Conservation (phyloP, 2,888 invertebrate species). For the Patella ulyssiponensis region DNA sequence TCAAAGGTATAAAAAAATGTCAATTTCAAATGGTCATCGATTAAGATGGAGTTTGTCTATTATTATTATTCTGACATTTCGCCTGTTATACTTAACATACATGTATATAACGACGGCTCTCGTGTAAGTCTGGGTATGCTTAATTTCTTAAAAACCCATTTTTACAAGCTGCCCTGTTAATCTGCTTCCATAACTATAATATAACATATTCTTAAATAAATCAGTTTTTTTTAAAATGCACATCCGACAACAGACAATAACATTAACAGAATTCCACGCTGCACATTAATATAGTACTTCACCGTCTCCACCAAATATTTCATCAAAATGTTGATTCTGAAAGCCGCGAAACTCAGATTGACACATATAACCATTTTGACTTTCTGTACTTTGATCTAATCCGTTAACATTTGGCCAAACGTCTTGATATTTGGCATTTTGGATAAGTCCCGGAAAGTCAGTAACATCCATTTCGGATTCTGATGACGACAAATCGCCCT, state of each 20-base stretch:
- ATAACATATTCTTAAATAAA: not conserved
- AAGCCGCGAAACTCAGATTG: not conserved
- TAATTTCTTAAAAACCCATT: not conserved
- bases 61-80: too few relatives aligned
- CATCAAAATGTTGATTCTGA: conserved; percentile 9
- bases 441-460: not conserved
- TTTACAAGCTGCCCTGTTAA: not conserved
- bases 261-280: too few relatives aligned
- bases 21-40: too few relatives aligned
- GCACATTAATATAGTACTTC: not conserved
- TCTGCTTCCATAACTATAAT: not conserved
- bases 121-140: not conserved
- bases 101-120: too few relatives aligned
- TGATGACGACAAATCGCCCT: not conserved
- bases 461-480: not conserved
- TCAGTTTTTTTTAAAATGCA: not conserved
- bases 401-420: not conserved
- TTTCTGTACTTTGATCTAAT: not conserved
- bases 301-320: not conserved
- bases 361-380: not conserved
- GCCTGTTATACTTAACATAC: too few relatives aligned
- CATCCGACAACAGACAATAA: not conserved
- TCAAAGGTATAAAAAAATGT: too few relatives aligned
- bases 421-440: not conserved
- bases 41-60: too few relatives aligned